These are phyloP conservation scores for Ciconia stormi DNA, from an alignment of 2,113 vertebrate species.

Conservation along the genomic window DNA sequence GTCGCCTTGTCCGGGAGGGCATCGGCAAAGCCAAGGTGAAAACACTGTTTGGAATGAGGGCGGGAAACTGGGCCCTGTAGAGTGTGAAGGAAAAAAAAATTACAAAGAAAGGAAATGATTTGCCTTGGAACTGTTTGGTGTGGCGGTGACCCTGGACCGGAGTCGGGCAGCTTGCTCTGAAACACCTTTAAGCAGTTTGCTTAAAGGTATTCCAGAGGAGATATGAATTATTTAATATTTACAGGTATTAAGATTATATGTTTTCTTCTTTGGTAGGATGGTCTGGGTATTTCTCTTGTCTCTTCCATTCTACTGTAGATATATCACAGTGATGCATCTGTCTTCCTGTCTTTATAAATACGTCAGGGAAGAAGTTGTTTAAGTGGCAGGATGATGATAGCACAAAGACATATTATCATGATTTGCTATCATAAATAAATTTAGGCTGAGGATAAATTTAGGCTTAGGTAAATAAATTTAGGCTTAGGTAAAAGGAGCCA, in stretches of 20 bases:
- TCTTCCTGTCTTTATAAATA: neutral
- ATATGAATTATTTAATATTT: fast-evolving
- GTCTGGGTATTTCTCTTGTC: neutral
- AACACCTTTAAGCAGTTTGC: neutral
- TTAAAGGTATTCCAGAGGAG: neutral
- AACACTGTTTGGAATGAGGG: fast-evolving
- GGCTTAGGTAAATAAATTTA: neutral
- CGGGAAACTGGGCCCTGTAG: neutral
- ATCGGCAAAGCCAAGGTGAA: fast-evolving
- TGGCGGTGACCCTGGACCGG: neutral
- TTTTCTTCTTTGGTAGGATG: neutral
- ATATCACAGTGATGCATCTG: fast-evolving
- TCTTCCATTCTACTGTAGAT: fast-evolving
- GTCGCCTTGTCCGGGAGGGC: fast-evolving
- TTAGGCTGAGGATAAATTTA: neutral
- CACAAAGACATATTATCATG: fast-evolving
- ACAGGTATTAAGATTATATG: fast-evolving
- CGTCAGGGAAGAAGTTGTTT: neutral
- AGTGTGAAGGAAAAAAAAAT: too few relatives aligned
- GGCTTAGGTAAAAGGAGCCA: neutral
- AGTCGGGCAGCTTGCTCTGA: neutral
- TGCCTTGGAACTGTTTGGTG: too few relatives aligned
- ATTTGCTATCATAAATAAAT: neutral
- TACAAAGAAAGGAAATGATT: neutral
- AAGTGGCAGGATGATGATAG: neutral